These are phyloP conservation scores for Styela plicata DNA, from an alignment of 23 tunicate species.

Conservation along the genomic window DNA sequence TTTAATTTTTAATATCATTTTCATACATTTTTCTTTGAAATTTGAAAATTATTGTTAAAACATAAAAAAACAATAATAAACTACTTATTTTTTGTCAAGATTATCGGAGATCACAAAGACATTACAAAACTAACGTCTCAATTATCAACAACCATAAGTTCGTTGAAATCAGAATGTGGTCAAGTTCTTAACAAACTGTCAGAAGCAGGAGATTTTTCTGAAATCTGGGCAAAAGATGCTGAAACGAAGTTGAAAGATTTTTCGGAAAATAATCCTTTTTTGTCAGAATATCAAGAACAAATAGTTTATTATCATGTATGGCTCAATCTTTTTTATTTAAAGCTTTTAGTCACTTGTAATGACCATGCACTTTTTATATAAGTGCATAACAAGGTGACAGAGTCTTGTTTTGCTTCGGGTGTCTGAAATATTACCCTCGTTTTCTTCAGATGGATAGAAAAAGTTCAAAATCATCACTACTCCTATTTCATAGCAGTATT, in stretches of 20 bases:
- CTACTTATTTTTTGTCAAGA: slow-evolving; percentile 14
- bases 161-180: slow-evolving; percentile 70
- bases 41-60: background rate
- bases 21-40: no score
- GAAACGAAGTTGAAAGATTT: slow-evolving; percentile 66
- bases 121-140: slow-evolving; percentile 62
- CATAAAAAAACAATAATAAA: no score
- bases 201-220: slow-evolving; percentile 65
- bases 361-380: no score
- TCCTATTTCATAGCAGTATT: no score
- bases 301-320: slow-evolving; percentile 57
- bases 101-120: slow-evolving; percentile 76
- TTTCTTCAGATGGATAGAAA: no score
- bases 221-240: slow-evolving; percentile 88
- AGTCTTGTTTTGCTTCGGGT: no score
- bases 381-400: no score
- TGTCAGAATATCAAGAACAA: slow-evolving; percentile 80
- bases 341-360: no score
- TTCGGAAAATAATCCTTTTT: slow-evolving; percentile 56
- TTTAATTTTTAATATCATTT: no score
- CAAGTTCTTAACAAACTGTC: slow-evolving; percentile 47
- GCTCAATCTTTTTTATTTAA: no score
- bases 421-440: no score
- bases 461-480: no score
- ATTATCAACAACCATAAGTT: slow-evolving; percentile 44